Conservation (phyloP, 1,140 invertebrate genomes). For the Leptopilina boulardi region DNA sequence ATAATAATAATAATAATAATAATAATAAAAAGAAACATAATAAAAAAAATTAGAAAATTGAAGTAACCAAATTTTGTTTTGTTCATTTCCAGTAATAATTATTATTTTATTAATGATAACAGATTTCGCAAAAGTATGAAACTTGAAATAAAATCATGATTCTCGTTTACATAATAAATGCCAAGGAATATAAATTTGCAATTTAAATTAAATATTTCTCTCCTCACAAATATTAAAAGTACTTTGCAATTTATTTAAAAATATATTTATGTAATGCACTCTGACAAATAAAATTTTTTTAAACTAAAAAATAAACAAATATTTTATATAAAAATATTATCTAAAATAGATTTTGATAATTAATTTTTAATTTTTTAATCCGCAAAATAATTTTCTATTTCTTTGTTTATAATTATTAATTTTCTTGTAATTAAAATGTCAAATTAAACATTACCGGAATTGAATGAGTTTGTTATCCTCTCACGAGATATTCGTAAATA, state of each 20-base stretch:
- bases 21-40: too few relatives aligned
- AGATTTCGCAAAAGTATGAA: not conserved
- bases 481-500: not conserved
- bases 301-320: too few relatives aligned
- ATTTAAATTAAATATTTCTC: not conserved
- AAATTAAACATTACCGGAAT: constrained; percentile 22
- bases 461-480: not conserved
- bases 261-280: too few relatives aligned
- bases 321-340: too few relatives aligned
- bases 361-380: not conserved
- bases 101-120: too few relatives aligned
- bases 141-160: not conserved
- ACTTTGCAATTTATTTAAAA: too few relatives aligned
- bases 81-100: not conserved
- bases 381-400: not conserved
- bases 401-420: not conserved
- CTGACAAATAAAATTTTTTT: too few relatives aligned
- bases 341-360: too few relatives aligned
- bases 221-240: too few relatives aligned
- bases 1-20: too few relatives aligned
- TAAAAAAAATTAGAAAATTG: not conserved
- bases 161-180: not conserved
- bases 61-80: not conserved
- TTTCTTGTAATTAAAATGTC: not conserved
- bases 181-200: not conserved